Conservation (phyloP, 53 echinoderm and acorn worm genomes). For the Arbacia lixula region DNA sequence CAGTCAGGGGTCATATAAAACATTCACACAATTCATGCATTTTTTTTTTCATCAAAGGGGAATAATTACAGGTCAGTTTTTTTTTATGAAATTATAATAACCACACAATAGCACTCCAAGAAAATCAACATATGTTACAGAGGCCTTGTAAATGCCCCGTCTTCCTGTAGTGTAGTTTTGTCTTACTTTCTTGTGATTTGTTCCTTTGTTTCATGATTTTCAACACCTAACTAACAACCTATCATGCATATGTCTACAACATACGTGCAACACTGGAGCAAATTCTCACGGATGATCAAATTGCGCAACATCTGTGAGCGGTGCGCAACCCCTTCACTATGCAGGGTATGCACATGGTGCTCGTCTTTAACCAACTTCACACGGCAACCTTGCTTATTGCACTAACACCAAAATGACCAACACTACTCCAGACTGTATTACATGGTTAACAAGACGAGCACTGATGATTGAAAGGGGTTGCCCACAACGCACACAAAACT, state of each 20-base stretch:
- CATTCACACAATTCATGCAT: not conserved
- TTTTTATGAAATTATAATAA: conserved; percentile 18
- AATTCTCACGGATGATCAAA: too few relatives aligned
- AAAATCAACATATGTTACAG: conserved; percentile 2
- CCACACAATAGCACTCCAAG: conserved; percentile 10
- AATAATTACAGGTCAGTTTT: conserved; percentile 17
- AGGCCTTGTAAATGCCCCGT: conserved; percentile 14
- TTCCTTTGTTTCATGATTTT: conserved; percentile 26
- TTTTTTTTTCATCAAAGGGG: conserved; percentile 2
- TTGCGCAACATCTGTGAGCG: too few relatives aligned
- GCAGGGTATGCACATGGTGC: too few relatives aligned
- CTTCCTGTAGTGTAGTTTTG: conserved; percentile 3
- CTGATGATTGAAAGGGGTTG: too few relatives aligned
- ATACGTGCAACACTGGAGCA: too few relatives aligned
- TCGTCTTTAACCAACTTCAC: too few relatives aligned
- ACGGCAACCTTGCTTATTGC: too few relatives aligned
- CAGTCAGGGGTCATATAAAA: conserved; percentile 4
- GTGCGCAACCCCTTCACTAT: too few relatives aligned
- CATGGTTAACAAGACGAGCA: too few relatives aligned
- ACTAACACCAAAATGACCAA: too few relatives aligned
- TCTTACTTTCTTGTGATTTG: conserved; percentile 29
- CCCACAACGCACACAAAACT: too few relatives aligned
- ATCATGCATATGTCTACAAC: conserved; percentile 3
- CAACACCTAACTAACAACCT: conserved; percentile 14
- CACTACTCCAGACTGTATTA: too few relatives aligned